Conservation (phyloP, 2,113 vertebrate species). For the Anoura caudifer region DNA sequence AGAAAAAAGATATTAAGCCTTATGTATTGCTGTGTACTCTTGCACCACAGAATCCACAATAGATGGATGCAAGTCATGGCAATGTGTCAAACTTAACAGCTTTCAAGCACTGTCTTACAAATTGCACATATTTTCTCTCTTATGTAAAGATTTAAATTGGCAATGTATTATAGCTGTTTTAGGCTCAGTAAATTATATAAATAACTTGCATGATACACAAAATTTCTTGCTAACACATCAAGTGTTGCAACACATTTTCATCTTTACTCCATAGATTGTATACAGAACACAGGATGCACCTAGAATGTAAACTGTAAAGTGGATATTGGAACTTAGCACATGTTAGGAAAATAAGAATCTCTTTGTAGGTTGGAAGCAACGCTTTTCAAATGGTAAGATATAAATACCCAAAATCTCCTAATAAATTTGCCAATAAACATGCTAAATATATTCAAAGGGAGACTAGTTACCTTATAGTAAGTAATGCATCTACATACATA, state of each 20-base stretch:
- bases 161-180: constrained; percentile 77
- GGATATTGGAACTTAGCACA: background rate
- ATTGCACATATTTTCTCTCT: constrained; percentile 74
- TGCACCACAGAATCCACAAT: constrained; percentile 60
- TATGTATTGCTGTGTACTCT: constrained; percentile 36
- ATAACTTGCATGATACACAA: constrained; percentile 58
- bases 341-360: constrained; percentile 18
- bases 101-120: constrained; percentile 76
- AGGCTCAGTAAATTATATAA: constrained; percentile 76
- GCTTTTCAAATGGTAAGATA: constrained; percentile 12
- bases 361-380: constrained; percentile 3
- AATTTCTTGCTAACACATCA: constrained; percentile 61
- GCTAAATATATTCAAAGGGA: constrained; percentile 1
- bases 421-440: constrained; percentile 14
- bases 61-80: constrained; percentile 77
- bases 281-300: background rate
- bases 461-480: background rate
- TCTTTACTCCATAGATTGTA: constrained; percentile 33
- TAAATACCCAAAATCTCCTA: constrained; percentile 35
- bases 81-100: constrained; percentile 79
- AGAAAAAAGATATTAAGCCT: constrained; percentile 17
- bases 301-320: constrained; percentile 33
- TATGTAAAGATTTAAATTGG: constrained; percentile 78
- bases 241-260: constrained; percentile 54
- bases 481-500: background rate